Evolutionary conservation across 1,140 invertebrate species (phyloP).

Genomic region (Polyergus mexicanus): DNA sequence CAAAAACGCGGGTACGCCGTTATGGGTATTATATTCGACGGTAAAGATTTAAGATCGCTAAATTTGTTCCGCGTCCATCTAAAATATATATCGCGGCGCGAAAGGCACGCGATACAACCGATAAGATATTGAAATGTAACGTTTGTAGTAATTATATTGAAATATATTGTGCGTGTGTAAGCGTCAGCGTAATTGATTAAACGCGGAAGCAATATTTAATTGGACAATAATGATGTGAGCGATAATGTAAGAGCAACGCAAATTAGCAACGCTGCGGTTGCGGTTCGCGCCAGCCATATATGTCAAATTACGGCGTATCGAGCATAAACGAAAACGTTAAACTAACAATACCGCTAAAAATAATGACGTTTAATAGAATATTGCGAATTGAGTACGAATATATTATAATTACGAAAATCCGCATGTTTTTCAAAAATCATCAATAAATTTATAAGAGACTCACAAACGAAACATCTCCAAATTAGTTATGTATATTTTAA

Average conservation of each 20-base stretch:
- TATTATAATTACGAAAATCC: constrained; percentile 8
- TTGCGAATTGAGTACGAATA: not conserved
- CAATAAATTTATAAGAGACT: not conserved
- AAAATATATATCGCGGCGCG: not conserved
- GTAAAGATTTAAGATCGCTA: constrained; percentile 56
- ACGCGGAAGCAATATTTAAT: constrained; percentile 54
- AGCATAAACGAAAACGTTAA: constrained; percentile 54
- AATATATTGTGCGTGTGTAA: not conserved
- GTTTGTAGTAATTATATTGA: constrained; percentile 13
- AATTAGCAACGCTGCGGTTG: constrained; percentile 63
- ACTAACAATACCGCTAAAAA: constrained; percentile 48
- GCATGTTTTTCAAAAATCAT: not conserved
- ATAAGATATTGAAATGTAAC: not conserved
- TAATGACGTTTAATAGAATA: constrained; percentile 28
- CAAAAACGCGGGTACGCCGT: constrained; percentile 78
- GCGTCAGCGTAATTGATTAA: constrained; percentile 38
- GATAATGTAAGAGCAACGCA: constrained; percentile 60
- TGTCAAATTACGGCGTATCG: constrained; percentile 61
- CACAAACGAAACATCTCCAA: not conserved
- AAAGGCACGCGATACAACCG: not conserved
- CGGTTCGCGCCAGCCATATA: constrained; percentile 54
- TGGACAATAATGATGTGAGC: constrained; percentile 64
- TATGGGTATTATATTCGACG: constrained; percentile 76
- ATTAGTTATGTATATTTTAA: not conserved
- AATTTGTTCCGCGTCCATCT: not conserved